Base-by-base conservation (phyloP, 2,888 invertebrate species). In the Labia minor region DNA sequence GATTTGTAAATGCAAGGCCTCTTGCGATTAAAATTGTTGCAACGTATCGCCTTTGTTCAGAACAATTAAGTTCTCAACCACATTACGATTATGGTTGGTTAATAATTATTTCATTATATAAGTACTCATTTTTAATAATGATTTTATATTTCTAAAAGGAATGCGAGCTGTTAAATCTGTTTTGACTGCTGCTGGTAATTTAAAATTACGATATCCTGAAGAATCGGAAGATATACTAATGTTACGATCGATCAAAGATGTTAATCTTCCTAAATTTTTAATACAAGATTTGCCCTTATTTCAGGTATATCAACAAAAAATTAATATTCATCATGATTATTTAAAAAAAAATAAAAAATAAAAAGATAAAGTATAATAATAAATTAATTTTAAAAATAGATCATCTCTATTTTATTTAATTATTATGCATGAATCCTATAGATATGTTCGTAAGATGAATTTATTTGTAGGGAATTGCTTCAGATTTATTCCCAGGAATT, bases 161-260 rank as follows among this genome's bases (percentile, higher is more conserved):
- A 95, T 97, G 95, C 82, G 97, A 69, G 95, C 96, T 0, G 95
- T 97, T 0, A 96, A 96, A 75, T 90, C 92, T 0, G 96, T 97
- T 1, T 78, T 97, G 61, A 86, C 91, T 67, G 95, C 95, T 0
- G 95, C 95, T 0, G 95, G 92, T 10, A 92, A 93, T 61, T 78
- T 96, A 19, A 96, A 96, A 76, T 79, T 95, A 21, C 87, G 92
- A 64, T 94, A 92, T 77, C 93, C 93, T 0, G 85, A 91, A 63
- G 92, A 94, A 75, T 83, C 87, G 61, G 96, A 97, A 77, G 93
- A 93, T 73, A 85, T 89, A 71, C 82, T 96, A 68, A 83, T 97
- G 61, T 77, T 95, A 68, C 84, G 94, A 19, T 95, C 96, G 20
- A 95, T 97, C 72, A 90, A 92, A 74, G 95, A 96, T 77, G 93